Conservation (phyloP, 2,797 vertebrate species). For the Onychomys torridus region DNA sequence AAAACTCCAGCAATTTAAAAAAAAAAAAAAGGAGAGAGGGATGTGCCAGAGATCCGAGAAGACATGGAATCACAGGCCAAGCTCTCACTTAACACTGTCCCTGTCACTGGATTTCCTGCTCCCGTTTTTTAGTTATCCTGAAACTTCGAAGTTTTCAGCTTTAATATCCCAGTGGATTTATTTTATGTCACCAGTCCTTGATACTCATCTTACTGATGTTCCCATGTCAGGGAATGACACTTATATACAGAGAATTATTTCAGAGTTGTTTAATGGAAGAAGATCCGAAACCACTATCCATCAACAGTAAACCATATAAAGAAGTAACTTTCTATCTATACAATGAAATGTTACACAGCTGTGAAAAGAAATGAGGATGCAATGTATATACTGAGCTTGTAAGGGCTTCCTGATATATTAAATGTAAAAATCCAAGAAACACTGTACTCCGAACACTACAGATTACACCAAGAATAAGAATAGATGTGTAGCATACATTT, state of each 20-base stretch:
- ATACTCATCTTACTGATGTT: constrained; percentile 47
- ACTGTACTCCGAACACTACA: neutral
- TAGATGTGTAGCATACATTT: constrained; percentile 6
- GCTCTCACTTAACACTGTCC: neutral
- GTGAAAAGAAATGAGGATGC: constrained; percentile 40
- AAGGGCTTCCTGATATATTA: neutral
- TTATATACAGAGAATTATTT: constrained; percentile 3
- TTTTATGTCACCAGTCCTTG: constrained; percentile 32
- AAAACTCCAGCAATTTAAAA: constrained; percentile 16
- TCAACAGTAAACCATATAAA: constrained; percentile 37
- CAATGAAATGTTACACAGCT: neutral
- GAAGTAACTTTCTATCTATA: constrained; percentile 8
- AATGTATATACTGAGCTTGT: neutral
- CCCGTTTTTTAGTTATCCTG: neutral
- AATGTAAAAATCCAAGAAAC: constrained; percentile 25
- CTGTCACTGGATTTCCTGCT: constrained; percentile 3
- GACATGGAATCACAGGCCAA: neutral
- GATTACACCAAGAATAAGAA: constrained; percentile 2
- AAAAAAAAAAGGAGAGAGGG: neutral
- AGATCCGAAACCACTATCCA: constrained; percentile 51
- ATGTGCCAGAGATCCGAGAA: constrained; percentile 24
- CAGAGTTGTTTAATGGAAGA: constrained; percentile 35
- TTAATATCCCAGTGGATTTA: neutral
- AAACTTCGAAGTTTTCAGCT: constrained; percentile 7
- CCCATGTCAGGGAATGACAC: neutral